Percentiles rank a stretch among this genome's conserved stretches.
Conservation (phyloP, 2,113 vertebrate genomes). For the Misgurnus mizolepis region DNA sequence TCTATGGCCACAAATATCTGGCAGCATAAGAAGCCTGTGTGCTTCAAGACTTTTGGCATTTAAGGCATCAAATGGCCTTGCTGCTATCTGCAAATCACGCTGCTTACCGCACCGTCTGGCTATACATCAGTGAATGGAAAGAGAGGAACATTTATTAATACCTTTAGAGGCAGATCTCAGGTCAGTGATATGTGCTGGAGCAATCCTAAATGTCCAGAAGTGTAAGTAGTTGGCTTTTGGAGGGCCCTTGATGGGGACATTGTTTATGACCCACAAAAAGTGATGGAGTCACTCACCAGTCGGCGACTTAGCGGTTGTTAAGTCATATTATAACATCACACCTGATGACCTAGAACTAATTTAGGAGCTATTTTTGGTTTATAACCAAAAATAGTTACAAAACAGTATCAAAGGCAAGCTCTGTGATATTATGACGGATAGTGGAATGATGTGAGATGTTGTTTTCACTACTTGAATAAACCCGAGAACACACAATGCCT, state of each 20-base stretch:
- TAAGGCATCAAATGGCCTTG: constrained; percentile 70
- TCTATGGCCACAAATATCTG: constrained; percentile 76
- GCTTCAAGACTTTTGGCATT: constrained; percentile 67
- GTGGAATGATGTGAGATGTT: no score
- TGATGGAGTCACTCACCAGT: constrained; percentile 48
- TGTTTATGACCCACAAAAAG: constrained; percentile 69
- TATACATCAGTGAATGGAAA: constrained; percentile 3
- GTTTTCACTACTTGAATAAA: no score
- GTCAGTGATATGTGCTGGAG: constrained; percentile 50
- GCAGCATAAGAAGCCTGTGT: constrained; percentile 72
- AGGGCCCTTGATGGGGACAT: constrained; percentile 63
- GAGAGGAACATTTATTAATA: constrained; percentile 55
- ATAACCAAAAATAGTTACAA: background rate
- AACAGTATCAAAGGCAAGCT: background rate
- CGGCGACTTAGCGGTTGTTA: no score
- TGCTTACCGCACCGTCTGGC: constrained; percentile 44
- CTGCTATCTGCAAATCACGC: constrained; percentile 73
- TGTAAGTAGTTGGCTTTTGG: constrained; percentile 53
- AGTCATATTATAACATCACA: no score
- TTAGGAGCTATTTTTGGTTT: background rate
- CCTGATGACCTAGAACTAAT: no score
- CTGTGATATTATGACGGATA: no score
- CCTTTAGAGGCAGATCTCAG: constrained; percentile 50
- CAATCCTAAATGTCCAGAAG: constrained; percentile 68
- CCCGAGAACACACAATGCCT: background rate